Evolutionary conservation across 2,888 invertebrate species (phyloP), one percentile per base, ranked within the genome.

Genomic region (Pocota personata): DNA sequence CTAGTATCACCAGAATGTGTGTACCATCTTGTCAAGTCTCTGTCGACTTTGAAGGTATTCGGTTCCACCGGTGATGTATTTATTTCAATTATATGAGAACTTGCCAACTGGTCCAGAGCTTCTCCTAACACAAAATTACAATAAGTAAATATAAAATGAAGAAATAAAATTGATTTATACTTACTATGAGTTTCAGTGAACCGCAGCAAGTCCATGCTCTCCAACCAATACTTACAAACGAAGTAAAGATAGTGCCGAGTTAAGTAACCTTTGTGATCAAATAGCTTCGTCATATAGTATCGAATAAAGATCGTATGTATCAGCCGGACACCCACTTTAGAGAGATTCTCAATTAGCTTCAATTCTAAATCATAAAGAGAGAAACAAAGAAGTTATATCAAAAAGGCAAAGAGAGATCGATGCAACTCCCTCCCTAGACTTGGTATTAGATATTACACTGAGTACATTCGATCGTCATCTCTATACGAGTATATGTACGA

Each of bases 191-290:
- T 88, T 21, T 89, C 89, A 24, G 88, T 88, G 43, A 91, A 91
- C 6, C 89, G 87, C 2, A 91, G 80, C 10, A 87, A 19, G 1
- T 86, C 76, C 2, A 88, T 75, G 76, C 90, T 82, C 12, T 89
- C 89, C 5, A 88, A 82, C 91, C 91, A 92, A 90, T 92, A 91
- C 80, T 89, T 90, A 72, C 90, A 91, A 43, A 92, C 88, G 14
- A 91, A 87, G 71, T 88, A 88, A 5, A 91, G 73, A 82, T 91
- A 89, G 77, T 92, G 91, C 50, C 91, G 91, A 1, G 91, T 91
- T 0, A 91, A 89, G 76, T 90, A 91, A 40, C 91, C 91, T 19
- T 90, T 90, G 57, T 91, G 91, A 2, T 91, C 90, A 82, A 92
- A 91, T 2, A 91, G 88, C 24, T 89, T 88, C 0, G 91, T 89